Conservation (phyloP, 2,888 invertebrate species). For the Trichopria drosophilae region DNA sequence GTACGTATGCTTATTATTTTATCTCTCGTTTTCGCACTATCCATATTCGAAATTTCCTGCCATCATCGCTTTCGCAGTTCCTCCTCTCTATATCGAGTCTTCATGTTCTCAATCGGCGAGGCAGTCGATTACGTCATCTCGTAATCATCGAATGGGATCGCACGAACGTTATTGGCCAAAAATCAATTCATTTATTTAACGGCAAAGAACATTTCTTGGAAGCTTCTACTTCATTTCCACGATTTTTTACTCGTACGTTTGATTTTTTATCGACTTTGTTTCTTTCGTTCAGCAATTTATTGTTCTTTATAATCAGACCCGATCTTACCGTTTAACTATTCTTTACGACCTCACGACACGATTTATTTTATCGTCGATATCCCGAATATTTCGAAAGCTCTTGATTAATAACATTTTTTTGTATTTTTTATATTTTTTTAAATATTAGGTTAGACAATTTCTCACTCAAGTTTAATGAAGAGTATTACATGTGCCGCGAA, state of each 20-base stretch:
- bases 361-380: too few species aligned
- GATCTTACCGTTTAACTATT: too few species aligned
- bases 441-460: too few species aligned
- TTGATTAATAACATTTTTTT: too few species aligned
- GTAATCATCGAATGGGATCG: constrained; percentile 5
- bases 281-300: constrained; percentile 14
- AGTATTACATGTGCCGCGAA: too few species aligned
- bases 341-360: too few species aligned
- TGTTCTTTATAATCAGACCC: too few species aligned
- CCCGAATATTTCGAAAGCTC: too few species aligned
- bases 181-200: constrained; percentile 9
- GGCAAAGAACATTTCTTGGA: constrained; percentile 8
- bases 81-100: constrained; percentile 30
- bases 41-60: constrained; percentile 19
- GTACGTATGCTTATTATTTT: constrained; percentile 52
- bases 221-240: constrained; percentile 13
- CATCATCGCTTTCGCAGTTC: constrained; percentile 30
- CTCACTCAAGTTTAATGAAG: too few species aligned
- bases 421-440: too few species aligned
- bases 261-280: neutral
- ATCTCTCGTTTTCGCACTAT: constrained; percentile 30
- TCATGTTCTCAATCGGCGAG: constrained; percentile 36
- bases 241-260: constrained; percentile 1
- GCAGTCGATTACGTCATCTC: constrained; percentile 28
- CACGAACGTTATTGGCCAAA: constrained; percentile 19